Percentiles rank a stretch among this genome's conserved stretches.
phyloP scores from a whole-genome alignment of 2,797 vertebrate genomes.

The Crax fasciolata region DNA sequence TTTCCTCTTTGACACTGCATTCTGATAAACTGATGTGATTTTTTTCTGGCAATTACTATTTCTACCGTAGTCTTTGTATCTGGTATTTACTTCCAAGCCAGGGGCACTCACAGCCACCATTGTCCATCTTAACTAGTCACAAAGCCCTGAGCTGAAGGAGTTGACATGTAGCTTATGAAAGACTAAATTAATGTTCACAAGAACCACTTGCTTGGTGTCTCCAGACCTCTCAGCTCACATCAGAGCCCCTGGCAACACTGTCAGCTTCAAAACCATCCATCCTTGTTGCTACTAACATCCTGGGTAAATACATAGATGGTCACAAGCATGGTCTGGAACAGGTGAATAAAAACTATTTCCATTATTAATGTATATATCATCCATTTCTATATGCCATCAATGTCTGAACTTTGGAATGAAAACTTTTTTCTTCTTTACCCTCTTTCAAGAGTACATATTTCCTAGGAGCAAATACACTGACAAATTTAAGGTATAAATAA shows the following conservation, averaged over 20 bases:
- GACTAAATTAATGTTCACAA: not conserved
- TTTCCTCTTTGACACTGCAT: not conserved
- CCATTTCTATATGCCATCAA: not conserved
- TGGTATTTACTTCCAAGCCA: not conserved
- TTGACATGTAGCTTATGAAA: not conserved
- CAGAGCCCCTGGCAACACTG: not conserved
- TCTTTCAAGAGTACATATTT: not conserved
- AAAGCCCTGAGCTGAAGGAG: not conserved
- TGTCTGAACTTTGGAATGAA: not conserved
- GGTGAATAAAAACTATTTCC: not conserved
- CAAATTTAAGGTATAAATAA: conserved; percentile 26
- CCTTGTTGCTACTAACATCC: not conserved
- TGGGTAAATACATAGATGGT: not conserved
- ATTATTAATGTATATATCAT: conserved; percentile 6
- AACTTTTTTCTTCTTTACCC: not conserved
- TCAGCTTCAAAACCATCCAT: not conserved
- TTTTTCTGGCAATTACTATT: not conserved
- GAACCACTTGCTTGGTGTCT: not conserved
- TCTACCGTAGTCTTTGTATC: not conserved
- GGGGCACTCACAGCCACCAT: not conserved
- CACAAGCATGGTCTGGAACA: not conserved
- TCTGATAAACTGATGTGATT: not conserved
- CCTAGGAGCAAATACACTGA: not conserved
- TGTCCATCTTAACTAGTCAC: not conserved
- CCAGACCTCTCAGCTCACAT: not conserved